phyloP scores from a whole-genome alignment of 2,797 vertebrate species.

The Sebastes hubbsi region DNA sequence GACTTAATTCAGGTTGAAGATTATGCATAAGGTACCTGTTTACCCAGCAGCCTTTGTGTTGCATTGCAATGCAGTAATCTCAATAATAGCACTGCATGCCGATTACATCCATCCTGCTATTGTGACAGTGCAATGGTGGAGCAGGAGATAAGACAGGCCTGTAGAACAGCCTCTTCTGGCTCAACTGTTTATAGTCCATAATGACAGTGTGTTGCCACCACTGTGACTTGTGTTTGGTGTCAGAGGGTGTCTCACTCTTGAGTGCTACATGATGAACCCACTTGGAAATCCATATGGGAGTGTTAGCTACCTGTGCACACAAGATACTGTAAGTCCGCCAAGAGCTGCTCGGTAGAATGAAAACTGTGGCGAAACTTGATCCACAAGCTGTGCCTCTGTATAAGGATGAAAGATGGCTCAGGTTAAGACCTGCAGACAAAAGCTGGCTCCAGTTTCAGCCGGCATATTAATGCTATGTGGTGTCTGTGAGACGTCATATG shows the following conservation, averaged over 20 bases:
- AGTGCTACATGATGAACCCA: conserved; percentile 22
- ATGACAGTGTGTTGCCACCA: conserved; percentile 1
- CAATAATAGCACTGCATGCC: not conserved
- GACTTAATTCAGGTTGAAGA: not conserved
- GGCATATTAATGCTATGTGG: conserved; percentile 3
- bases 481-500: conserved; percentile 7
- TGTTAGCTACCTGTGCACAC: not conserved
- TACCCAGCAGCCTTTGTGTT: not conserved
- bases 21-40: not conserved
- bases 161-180: conserved; percentile 8
- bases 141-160: conserved; percentile 42
- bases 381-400: conserved; percentile 18
- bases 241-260: conserved; percentile 14
- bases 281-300: conserved; percentile 19
- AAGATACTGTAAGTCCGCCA: not conserved
- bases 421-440: conserved; percentile 37
- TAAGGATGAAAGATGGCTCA: conserved; percentile 16
- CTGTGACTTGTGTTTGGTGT: conserved; percentile 20
- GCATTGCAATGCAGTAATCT: not conserved
- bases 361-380: conserved; percentile 58
- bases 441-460: conserved; percentile 53
- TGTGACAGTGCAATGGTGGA: conserved; percentile 45
- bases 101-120: not conserved
- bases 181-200: conserved; percentile 14
- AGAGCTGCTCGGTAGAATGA: conserved; percentile 1